A percentile compares a stretch with the other conserved stretches of the same genome.
These are phyloP conservation scores for Dorcus parallelipipedus DNA, from an alignment of 2,888 invertebrate species.

Conservation along the genomic window DNA sequence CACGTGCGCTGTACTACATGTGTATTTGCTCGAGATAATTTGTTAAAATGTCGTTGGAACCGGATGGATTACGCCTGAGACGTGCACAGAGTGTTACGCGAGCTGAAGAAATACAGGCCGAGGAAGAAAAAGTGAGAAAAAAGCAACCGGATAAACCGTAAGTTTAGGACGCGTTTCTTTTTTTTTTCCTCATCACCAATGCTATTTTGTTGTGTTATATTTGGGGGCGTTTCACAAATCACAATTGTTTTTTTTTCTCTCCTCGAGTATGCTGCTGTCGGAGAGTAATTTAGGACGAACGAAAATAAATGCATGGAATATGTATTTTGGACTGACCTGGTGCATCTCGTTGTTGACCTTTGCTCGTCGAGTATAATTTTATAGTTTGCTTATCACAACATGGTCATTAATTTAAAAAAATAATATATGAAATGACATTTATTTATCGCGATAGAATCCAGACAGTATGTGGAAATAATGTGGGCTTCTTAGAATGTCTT, in stretches of 20 bases:
- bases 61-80: conserved; percentile 57
- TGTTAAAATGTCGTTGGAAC: conserved; percentile 41
- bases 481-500: too few relatives aligned
- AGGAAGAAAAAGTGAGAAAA: conserved; percentile 73
- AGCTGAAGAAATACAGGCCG: conserved; percentile 82
- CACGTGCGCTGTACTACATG: too few relatives aligned
- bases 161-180: conserved; percentile 44
- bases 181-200: conserved; percentile 1
- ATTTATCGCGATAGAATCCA: too few relatives aligned
- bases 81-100: conserved; percentile 83
- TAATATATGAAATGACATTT: too few relatives aligned
- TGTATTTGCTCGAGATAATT: background rate
- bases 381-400: too few relatives aligned
- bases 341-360: too few relatives aligned
- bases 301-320: too few relatives aligned
- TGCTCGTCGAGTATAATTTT: too few relatives aligned
- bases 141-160: conserved; percentile 86
- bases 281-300: too few relatives aligned
- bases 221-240: background rate
- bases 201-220: background rate
- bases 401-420: too few relatives aligned
- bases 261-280: background rate
- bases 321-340: too few relatives aligned
- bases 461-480: too few relatives aligned
- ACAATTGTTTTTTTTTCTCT: background rate